Evolutionary conservation across 37 sponge, comb jelly and placozoan species (phyloP), one percentile per base, ranked within the genome.

Genomic region (Eunapius fragilis): DNA sequence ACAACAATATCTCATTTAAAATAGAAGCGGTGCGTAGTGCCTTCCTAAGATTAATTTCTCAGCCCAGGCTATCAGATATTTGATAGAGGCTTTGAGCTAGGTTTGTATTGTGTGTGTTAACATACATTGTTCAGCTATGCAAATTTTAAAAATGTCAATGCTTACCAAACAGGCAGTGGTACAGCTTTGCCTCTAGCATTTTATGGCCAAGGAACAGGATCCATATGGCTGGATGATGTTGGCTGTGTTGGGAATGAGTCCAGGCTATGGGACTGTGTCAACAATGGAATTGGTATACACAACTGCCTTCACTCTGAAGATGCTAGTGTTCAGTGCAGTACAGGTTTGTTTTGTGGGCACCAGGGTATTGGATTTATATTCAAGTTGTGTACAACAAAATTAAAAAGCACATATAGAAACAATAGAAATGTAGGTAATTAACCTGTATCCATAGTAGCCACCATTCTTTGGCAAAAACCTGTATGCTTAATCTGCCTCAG

Each of bases 241-340:
- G 13, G 23, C 67, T 87, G 86, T 72, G 32, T 25, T 41, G 79
- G 86, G 25, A 69, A 9, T 25, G 86, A 86, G 71, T 17, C 71
- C n/a, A 70, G 50, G 38, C 71, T 86, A 19, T 22, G 31, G 22
- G 79, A 78, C 79, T 86, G 86, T 37, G 26, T 36, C 31, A 47
- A 78, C 49, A 45, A 31, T 25, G 45, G 49, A 17, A 37, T 78
- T 38, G 78, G 79, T 17, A 9, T 25, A 17, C 72, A 86, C 71
- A 86, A 86, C 86, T 86, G 86, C 47, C 19, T 26, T 50, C 86
- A 86, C 86, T 27, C n/a, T 71, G 86, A 86, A 25, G 86, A 87
- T 80, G 87, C 73, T 45, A 75, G 80, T 73, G 75, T 80, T 30
- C 74, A 75, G 24, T 84, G 84, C 58, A 58, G 58, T 58, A 58